Base-by-base conservation (phyloP, 1,140 invertebrate species). In the Drosophila arawakana region DNA sequence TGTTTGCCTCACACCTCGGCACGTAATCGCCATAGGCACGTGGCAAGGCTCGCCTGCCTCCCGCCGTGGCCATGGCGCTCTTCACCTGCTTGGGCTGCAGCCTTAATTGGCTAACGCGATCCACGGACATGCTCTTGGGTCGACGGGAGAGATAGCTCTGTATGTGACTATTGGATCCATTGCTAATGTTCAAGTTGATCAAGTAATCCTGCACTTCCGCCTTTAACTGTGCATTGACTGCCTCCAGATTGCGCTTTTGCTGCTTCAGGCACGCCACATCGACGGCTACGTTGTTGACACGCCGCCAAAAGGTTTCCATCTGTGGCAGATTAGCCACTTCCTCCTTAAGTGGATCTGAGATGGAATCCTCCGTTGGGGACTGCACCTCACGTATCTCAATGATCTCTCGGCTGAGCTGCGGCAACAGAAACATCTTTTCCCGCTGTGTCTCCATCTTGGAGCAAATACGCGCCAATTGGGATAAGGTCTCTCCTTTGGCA, bases 361-460 rank as follows among this genome's bases (percentile, higher is more conserved):
- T 44, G 3, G 44, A 13, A 7, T 78, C 66, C 1, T 44, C 57
- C 0, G 54, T 9, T 6, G 47, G 61, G 7, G 44, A 39, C 6
- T 65, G 37, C 13, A 88, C 3, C 10, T 88, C 79, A 1, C 69
- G 67, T 15, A 86, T 85, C 60, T 89, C 83, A 10, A 88, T 77
- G 2, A 89, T 82, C 39, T 86, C 82, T 0, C 54, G 44, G 0
- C 75, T 73, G 8, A 91, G 39, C 39, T 91, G 82, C 3, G 85
- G 91, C 81, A 95, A 94, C 9, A 93, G 93, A 41, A 94, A 76
- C 61, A 94, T 92, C 77, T 94, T 94, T 85, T 95, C 94, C 1
- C 93, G 89, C 73, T 93, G 90, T 0, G 94, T 94, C 91, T 95
- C 94, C 80, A 93, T 93, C 92, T 94, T 94, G 44, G 93, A 79